Evolutionary conservation across 2,888 invertebrate genomes (phyloP).

Genomic region (Tiliacea citrago): DNA sequence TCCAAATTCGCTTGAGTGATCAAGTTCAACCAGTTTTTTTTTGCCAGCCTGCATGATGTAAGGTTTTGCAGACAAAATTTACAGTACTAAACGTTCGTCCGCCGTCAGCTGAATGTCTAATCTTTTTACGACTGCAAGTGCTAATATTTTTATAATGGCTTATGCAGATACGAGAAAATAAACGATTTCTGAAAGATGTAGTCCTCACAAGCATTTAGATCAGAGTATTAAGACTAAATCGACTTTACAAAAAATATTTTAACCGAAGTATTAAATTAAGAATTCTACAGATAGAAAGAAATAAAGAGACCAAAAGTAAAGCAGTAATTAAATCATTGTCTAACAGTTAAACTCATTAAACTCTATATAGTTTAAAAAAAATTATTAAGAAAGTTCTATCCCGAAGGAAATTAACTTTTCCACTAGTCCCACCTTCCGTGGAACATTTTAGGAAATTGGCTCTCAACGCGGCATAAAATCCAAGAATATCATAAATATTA

Average conservation of each 20-base stretch:
- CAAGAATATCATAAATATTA: slow-evolving; percentile 30
- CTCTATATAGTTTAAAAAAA: slow-evolving; percentile 31
- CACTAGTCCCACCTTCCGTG: slow-evolving; percentile 29
- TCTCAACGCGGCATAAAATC: slow-evolving; percentile 12
- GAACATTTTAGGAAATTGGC: slow-evolving; percentile 49
- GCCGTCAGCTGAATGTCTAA: neutral
- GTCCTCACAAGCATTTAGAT: neutral
- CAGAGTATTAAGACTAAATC: neutral
- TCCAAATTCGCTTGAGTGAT: neutral
- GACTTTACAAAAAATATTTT: neutral
- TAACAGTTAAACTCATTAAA: slow-evolving; percentile 36
- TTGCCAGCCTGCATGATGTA: neutral
- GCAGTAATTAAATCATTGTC: slow-evolving; percentile 29
- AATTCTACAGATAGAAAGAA: neutral
- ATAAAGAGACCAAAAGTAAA: neutral
- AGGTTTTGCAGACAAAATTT: neutral
- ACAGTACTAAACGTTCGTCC: neutral
- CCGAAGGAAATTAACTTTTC: slow-evolving; percentile 52
- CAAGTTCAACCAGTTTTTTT: neutral
- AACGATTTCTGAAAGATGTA: neutral
- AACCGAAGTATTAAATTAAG: neutral
- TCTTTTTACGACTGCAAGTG: neutral
- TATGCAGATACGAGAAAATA: neutral
- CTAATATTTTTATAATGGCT: neutral
- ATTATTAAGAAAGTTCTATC: slow-evolving; percentile 43